Percentiles rank a stretch among this genome's conserved stretches.
phyloP scores from a whole-genome alignment of 2,113 vertebrate genomes.

The Lucifuga dentata region DNA sequence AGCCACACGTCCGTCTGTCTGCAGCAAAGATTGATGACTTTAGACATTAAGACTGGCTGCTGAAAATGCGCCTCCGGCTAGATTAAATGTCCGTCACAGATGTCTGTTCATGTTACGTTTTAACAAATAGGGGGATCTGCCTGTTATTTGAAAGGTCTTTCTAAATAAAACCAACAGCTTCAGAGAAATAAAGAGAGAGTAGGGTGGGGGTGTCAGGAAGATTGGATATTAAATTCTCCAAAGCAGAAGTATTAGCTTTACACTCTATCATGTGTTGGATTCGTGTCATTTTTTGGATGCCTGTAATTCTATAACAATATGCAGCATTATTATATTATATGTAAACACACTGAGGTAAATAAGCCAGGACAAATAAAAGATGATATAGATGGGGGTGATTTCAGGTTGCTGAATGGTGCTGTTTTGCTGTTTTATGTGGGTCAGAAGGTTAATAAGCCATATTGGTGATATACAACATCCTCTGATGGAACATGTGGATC shows the following conservation, averaged over 20 bases:
- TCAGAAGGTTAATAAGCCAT: slow-evolving; percentile 64
- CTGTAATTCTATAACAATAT: slow-evolving; percentile 11
- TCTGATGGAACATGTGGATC: slow-evolving; percentile 59
- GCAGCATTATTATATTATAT: neutral
- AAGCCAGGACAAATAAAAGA: slow-evolving; percentile 24
- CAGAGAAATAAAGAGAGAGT: slow-evolving; percentile 12
- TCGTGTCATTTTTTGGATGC: neutral
- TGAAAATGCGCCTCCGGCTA: slow-evolving; percentile 37
- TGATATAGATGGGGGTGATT: slow-evolving; percentile 31
- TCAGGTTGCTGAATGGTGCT: slow-evolving; percentile 28
- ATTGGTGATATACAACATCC: slow-evolving; percentile 40
- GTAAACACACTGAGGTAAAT: slow-evolving; percentile 39
- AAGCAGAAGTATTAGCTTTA: too few species aligned
- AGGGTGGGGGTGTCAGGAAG: neutral
- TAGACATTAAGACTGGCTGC: slow-evolving; percentile 45
- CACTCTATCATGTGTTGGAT: neutral
- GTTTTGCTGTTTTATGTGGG: slow-evolving; percentile 51
- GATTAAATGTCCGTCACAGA: slow-evolving; percentile 33
- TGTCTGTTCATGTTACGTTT: slow-evolving; percentile 13
- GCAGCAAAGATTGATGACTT: slow-evolving; percentile 51
- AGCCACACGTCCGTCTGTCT: slow-evolving; percentile 21
- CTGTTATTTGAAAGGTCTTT: slow-evolving; percentile 9
- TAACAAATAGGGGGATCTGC: slow-evolving; percentile 18
- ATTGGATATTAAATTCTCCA: too few species aligned
- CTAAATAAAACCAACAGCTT: slow-evolving; percentile 31